Evolutionary conservation across 1,140 invertebrate species (phyloP).

Genomic region (Neomicropteryx cornuta): DNA sequence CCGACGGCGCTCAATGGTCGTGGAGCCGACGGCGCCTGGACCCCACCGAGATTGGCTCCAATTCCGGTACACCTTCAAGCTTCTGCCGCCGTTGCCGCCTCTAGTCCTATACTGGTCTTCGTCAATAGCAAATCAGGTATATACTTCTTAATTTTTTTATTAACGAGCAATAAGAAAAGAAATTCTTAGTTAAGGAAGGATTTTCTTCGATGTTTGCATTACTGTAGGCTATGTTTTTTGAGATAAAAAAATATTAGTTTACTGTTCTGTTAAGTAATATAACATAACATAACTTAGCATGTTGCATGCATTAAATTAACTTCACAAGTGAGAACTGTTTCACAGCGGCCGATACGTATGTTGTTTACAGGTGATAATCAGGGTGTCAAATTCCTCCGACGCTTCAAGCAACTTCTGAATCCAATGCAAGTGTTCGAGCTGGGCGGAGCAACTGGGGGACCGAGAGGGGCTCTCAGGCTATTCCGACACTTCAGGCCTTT

Average conservation of each 20-base stretch:
- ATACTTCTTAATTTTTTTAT: slow-evolving; percentile 3
- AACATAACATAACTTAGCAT: too few species aligned
- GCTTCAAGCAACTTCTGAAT: slow-evolving; percentile 93
- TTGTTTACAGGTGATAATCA: slow-evolving; percentile 94
- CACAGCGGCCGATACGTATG: too few species aligned
- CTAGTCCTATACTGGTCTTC: slow-evolving; percentile 86
- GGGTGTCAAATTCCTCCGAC: slow-evolving; percentile 89
- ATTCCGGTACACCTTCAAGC: too few species aligned
- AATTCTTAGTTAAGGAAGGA: too few species aligned
- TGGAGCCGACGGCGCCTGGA: slow-evolving; percentile 83
- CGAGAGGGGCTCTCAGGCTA: slow-evolving; percentile 73
- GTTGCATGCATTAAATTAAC: too few species aligned
- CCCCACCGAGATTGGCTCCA: slow-evolving; percentile 68
- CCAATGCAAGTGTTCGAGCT: slow-evolving; percentile 97
- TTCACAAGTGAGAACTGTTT: too few species aligned
- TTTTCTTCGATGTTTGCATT: too few species aligned
- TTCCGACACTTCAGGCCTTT: slow-evolving; percentile 89
- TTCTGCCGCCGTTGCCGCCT: slow-evolving; percentile 46
- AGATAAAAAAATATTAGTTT: too few species aligned
- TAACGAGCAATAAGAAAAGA: too few species aligned
- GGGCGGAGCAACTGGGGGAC: slow-evolving; percentile 69
- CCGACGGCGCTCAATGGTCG: slow-evolving; percentile 86
- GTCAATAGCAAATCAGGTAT: slow-evolving; percentile 88
- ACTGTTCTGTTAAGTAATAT: too few species aligned
- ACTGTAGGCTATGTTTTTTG: too few species aligned